These are phyloP conservation scores for Sialis lutaria DNA, from an alignment of 2,888 invertebrate species.

Conservation along the genomic window DNA sequence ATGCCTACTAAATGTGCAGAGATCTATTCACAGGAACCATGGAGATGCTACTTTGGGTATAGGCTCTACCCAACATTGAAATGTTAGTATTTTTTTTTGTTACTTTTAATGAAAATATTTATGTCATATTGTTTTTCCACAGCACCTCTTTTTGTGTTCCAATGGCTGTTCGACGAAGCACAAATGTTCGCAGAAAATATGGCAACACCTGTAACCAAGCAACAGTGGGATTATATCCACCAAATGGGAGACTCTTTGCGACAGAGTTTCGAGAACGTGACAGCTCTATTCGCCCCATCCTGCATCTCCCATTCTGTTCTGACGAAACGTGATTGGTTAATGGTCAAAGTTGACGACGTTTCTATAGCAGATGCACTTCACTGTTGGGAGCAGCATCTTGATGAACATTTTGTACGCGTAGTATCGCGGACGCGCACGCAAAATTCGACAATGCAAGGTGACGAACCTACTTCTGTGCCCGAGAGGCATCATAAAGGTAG, in stretches of 20 bases:
- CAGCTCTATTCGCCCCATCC: constrained; percentile 82
- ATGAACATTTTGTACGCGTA: constrained; percentile 20
- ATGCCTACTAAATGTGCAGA: constrained; percentile 62
- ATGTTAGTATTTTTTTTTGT: constrained; percentile 30
- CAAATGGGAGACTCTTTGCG: constrained; percentile 74
- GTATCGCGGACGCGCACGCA: constrained; percentile 12
- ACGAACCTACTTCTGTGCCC: neutral
- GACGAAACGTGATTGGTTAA: constrained; percentile 73
- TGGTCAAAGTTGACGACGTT: constrained; percentile 69
- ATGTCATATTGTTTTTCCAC: constrained; percentile 6
- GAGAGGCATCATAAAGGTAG: neutral
- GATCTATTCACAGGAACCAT: constrained; percentile 53
- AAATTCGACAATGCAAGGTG: neutral
- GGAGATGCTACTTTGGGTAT: constrained; percentile 89
- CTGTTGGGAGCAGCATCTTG: constrained; percentile 61
- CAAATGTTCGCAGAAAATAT: constrained; percentile 88
- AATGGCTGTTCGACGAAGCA: constrained; percentile 90
- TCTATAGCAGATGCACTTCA: constrained; percentile 68
- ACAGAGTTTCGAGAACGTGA: constrained; percentile 65
- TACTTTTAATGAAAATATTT: constrained; percentile 1
- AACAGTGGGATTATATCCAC: constrained; percentile 89
- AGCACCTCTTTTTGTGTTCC: constrained; percentile 85
- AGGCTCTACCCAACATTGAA: constrained; percentile 69
- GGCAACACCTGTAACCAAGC: constrained; percentile 70
- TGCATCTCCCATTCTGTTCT: constrained; percentile 85